phyloP scores from a whole-genome alignment of 2,888 invertebrate species.

The Polymixis flavicincta region DNA sequence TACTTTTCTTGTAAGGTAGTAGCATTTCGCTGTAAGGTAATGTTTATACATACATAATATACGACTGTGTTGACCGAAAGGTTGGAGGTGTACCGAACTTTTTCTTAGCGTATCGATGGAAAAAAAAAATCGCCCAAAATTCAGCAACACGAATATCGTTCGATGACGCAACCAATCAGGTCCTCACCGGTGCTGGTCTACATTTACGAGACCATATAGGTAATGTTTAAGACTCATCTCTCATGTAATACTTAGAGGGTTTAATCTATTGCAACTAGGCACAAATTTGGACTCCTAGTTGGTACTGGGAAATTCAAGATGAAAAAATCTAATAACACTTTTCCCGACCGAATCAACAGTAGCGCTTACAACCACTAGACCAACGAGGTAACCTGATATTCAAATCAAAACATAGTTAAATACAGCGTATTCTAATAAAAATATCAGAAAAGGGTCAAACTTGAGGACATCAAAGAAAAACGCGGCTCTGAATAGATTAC shows the following conservation, averaged over 20 bases:
- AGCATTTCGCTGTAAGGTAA: slow-evolving; percentile 8
- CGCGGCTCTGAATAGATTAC: slow-evolving; percentile 80
- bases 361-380: not conserved
- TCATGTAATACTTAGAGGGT: not conserved
- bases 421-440: slow-evolving; percentile 54
- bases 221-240: not conserved
- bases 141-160: too few relatives aligned
- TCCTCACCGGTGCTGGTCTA: too few relatives aligned
- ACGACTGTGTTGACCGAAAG: not conserved
- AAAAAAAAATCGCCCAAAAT: too few relatives aligned
- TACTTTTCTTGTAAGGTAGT: slow-evolving; percentile 1
- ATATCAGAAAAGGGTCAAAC: slow-evolving; percentile 71
- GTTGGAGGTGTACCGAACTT: not conserved
- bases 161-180: too few relatives aligned
- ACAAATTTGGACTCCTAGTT: not conserved
- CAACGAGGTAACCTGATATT: not conserved
- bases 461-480: slow-evolving; percentile 83
- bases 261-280: not conserved
- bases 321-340: not conserved
- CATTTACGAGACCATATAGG: too few relatives aligned
- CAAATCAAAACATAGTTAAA: slow-evolving; percentile 1
- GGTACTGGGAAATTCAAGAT: not conserved
- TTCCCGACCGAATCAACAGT: not conserved
- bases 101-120: too few relatives aligned
- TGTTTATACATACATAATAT: not conserved